Percentiles rank a stretch among this genome's conserved stretches.
Evolutionary conservation across 1,140 invertebrate species (phyloP).

Genomic region (Homarus americanus): DNA sequence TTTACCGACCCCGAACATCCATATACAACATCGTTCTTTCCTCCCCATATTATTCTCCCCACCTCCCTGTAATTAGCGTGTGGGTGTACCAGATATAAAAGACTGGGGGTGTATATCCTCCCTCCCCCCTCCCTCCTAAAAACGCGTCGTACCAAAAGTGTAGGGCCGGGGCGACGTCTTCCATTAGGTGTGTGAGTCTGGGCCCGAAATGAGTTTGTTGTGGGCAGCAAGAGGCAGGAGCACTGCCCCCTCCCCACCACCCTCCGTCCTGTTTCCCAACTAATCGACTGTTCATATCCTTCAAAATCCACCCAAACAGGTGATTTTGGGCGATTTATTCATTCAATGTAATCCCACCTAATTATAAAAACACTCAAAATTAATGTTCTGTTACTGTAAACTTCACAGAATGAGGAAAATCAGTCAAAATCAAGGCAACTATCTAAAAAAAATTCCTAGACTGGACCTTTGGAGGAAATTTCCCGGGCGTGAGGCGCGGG

Average conservation of each 20-base stretch:
- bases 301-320: background rate
- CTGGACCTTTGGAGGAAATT: conserved; percentile 23
- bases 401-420: no score
- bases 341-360: no score
- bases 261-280: no score
- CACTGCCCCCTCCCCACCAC: no score
- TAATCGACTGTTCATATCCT: conserved; percentile 28
- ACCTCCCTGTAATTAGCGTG: background rate
- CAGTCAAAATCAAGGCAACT: background rate
- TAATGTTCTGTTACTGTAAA: no score
- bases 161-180: conserved; percentile 59
- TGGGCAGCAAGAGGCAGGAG: conserved; percentile 54
- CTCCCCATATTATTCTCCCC: background rate
- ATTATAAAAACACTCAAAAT: no score
- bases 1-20: background rate
- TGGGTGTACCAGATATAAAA: background rate
- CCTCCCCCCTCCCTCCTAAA: background rate
- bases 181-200: conserved; percentile 69
- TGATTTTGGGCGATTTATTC: background rate
- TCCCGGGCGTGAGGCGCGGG: background rate
- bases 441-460: background rate
- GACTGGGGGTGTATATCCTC: no score
- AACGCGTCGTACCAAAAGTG: conserved; percentile 31
- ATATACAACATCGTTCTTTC: no score
- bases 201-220: conserved; percentile 65